These are phyloP conservation scores for Oophaga sylvatica DNA, from an alignment of 2,797 vertebrate genomes.

Conservation along the genomic window DNA sequence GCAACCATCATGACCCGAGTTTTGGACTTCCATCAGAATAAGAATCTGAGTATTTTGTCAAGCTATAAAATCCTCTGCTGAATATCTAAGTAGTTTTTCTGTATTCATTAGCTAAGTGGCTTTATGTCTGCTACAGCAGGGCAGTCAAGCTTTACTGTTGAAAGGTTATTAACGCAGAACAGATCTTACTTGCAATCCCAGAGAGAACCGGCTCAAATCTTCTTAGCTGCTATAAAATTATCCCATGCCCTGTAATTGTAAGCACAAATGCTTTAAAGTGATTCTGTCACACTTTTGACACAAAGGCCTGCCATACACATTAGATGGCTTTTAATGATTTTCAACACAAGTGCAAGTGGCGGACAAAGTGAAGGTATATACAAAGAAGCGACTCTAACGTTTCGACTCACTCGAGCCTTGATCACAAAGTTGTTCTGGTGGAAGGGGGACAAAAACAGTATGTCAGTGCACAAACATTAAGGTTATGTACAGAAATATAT, in stretches of 20 bases:
- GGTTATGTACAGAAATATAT: too few relatives aligned
- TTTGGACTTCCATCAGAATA: not conserved
- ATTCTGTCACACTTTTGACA: not conserved
- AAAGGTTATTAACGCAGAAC: conserved; percentile 32
- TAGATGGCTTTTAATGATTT: too few relatives aligned
- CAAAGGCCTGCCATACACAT: too few relatives aligned
- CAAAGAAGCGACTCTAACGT: too few relatives aligned
- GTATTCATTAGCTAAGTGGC: conserved; percentile 43
- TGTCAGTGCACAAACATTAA: too few relatives aligned
- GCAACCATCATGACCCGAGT: not conserved
- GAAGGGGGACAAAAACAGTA: too few relatives aligned
- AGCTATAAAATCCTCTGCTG: not conserved
- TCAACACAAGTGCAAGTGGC: too few relatives aligned
- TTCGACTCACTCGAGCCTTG: too few relatives aligned
- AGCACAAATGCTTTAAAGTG: not conserved
- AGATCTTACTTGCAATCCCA: conserved; percentile 14
- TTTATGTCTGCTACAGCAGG: not conserved
- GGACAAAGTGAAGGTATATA: too few relatives aligned
- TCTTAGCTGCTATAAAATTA: not conserved
- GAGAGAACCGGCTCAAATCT: not conserved
- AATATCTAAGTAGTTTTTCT: conserved; percentile 16
- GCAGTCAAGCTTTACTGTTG: not conserved
- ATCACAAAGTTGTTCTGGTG: too few relatives aligned
- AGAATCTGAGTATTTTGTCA: not conserved
- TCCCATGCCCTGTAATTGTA: not conserved